Evolutionary conservation across 2,113 vertebrate genomes (phyloP), one percentile per base, ranked within the genome.

Genomic region (Ctenomys sociabilis): DNA sequence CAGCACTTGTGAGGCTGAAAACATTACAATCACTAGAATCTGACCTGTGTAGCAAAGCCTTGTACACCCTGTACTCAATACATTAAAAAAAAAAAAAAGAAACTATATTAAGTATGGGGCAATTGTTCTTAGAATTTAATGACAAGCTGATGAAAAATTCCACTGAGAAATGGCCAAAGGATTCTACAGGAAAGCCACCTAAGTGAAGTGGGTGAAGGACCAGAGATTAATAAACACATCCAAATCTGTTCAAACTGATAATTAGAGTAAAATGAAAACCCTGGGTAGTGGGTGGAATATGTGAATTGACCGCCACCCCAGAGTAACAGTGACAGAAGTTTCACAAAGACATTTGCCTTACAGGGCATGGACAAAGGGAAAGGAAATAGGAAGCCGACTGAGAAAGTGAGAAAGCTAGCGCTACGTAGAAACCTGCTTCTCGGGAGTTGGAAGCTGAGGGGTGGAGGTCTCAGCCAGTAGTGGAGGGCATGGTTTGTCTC

Each of bases 271-370:
- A 32, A 32, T 49, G 14, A 75, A 84, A 89, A 63, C 66, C 52
- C 52, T 35, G n/a, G 37, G n/a, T 22, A 28, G 78, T 57, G 77
- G 37, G 19, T 8, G 40, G 30, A 6, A 24, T 3, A 2, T 8
- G 7, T 19, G 2, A 8, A 24, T 3, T 26, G 9, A 12, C 13
- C 13, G 35, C 24, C 52, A 17, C 7, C n/a, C 16, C 4, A 30
- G 43, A n/a, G 43, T 10, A 61, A 70, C 5, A 37, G 5, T 49
- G 49, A 94, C 32, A 37, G 54, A 17, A 21, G 35, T 57, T 54
- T 82, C 22, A 24, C 43, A 35, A 75, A 88, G 94, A n/a, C n/a
- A 63, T 83, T 81, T 28, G 68, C 13, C 13, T 1, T 28, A 14
- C 37, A 64, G 32, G 52, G 37, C 14, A 21, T 77, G 26, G 40